Conservation (phyloP, 2,797 vertebrate genomes). For the Lepilemur ruficaudatus region DNA sequence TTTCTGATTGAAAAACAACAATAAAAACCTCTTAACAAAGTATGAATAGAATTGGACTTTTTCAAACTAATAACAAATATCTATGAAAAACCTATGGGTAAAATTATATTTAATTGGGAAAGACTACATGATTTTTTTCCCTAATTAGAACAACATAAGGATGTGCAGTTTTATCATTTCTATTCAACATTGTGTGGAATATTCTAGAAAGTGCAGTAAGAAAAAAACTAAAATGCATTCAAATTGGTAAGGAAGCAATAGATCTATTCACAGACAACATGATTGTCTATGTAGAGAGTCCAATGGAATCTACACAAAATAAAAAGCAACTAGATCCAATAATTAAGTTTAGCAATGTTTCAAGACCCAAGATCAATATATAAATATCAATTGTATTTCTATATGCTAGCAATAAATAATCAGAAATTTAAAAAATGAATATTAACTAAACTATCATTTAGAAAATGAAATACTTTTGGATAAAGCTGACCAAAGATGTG, state of each 20-base stretch:
- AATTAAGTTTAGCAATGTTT: neutral
- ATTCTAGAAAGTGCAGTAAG: neutral
- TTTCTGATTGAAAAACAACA: neutral
- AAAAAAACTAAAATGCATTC: neutral
- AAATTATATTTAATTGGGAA: neutral
- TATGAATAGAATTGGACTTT: neutral
- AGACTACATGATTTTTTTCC: neutral
- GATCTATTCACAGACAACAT: neutral
- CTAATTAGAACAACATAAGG: neutral
- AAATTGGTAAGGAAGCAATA: neutral
- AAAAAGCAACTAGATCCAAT: neutral
- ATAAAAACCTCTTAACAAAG: neutral
- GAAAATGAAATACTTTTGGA: neutral
- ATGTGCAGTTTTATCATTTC: neutral
- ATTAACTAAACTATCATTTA: neutral
- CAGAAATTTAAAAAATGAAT: neutral
- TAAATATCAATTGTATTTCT: slow-evolving; percentile 9
- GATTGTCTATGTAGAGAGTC: neutral
- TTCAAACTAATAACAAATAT: neutral
- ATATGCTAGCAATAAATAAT: neutral
- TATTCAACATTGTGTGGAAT: neutral
- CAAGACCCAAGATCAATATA: neutral
- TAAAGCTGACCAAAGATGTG: neutral
- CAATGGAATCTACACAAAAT: neutral
- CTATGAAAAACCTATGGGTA: neutral